A percentile compares a stretch with the other conserved stretches of the same genome.
Conservation (phyloP, 1,140 invertebrate genomes). For the Bradysia coprophila region DNA sequence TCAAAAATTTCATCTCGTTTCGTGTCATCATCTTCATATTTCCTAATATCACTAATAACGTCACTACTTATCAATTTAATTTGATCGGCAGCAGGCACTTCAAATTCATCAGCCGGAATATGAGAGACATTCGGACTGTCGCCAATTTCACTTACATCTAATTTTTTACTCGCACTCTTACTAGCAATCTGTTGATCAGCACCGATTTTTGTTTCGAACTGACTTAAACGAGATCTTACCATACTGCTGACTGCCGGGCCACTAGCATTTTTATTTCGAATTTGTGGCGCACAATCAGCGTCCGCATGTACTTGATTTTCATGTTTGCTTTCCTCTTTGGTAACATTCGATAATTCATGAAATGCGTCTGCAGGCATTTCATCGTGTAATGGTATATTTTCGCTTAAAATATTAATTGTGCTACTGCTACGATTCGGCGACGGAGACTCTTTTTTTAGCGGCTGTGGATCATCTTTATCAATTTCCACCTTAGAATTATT, state of each 20-base stretch:
- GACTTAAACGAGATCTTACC: constrained; percentile 9
- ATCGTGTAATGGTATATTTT: too few species aligned
- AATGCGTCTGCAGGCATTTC: constrained; percentile 1
- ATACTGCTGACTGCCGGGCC: constrained; percentile 5
- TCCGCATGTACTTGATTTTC: not conserved
- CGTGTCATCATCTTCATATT: constrained; percentile 4
- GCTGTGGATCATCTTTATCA: not conserved
- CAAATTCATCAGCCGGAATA: constrained; percentile 2
- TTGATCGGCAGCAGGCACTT: constrained; percentile 4
- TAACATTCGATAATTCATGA: not conserved
- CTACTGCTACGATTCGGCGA: not conserved
- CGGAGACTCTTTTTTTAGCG: not conserved
- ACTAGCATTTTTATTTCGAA: not conserved
- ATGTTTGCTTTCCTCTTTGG: constrained; percentile 1
- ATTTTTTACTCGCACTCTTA: not conserved
- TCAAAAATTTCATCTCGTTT: constrained; percentile 6
- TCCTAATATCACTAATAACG: constrained; percentile 6
- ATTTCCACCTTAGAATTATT: too few species aligned
- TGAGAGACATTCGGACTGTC: not conserved
- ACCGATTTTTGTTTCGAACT: constrained; percentile 7
- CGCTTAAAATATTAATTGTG: not conserved
- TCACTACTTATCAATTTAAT: constrained; percentile 2
- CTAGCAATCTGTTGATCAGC: not conserved
- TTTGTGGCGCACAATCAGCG: not conserved
- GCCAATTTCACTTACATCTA: not conserved